Conservation (phyloP, 23 tunicate species). For the Corella eumyota region DNA sequence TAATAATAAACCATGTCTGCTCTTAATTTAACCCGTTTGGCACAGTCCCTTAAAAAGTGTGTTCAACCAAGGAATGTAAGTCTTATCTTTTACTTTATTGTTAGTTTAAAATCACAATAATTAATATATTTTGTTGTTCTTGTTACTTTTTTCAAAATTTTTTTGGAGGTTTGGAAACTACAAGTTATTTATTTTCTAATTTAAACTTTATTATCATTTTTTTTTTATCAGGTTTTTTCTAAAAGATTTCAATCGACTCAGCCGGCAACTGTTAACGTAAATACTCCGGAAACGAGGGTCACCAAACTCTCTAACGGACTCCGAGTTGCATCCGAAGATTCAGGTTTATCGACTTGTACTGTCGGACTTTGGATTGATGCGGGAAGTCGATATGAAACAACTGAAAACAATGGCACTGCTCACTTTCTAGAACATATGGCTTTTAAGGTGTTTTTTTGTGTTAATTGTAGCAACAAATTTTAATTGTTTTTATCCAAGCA, state of each 20-base stretch:
- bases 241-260: constrained; percentile 46
- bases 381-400: constrained; percentile 84
- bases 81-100: too few species aligned
- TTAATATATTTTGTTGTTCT: too few species aligned
- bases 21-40: too few species aligned
- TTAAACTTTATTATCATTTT: too few species aligned
- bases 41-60: too few species aligned
- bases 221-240: constrained; percentile 1
- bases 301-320: constrained; percentile 86
- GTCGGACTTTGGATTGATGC: constrained; percentile 99
- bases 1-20: too few species aligned
- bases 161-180: too few species aligned
- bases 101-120: too few species aligned
- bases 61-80: too few species aligned
- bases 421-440: constrained; percentile 98
- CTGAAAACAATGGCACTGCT: constrained; percentile 87
- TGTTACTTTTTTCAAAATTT: too few species aligned
- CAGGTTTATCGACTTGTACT: constrained; percentile 79
- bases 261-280: constrained; percentile 59
- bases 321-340: constrained; percentile 93
- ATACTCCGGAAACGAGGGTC: constrained; percentile 89
- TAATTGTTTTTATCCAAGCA: not conserved
- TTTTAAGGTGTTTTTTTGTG: constrained; percentile 33
- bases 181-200: too few species aligned
- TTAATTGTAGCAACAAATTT: not conserved